Conservation (phyloP, 23 tunicate species). For the Trididemnum nubilum region DNA sequence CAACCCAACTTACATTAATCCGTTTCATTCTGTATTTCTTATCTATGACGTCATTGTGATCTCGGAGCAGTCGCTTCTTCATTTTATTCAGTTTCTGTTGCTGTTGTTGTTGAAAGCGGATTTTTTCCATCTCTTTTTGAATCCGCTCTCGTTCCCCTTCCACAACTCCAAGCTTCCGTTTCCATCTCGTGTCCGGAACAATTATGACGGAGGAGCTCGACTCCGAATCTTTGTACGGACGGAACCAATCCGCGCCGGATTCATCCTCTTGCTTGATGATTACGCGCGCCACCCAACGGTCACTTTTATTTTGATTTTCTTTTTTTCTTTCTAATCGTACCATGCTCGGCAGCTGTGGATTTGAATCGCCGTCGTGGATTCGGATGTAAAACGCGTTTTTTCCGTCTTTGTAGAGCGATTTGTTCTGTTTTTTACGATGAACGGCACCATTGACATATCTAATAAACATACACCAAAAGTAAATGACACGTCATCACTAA, state of each 20-base stretch:
- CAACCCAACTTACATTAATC: not conserved
- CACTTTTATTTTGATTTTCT: conserved; percentile 37
- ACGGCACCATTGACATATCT: conserved; percentile 69
- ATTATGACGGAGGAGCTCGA: conserved; percentile 59
- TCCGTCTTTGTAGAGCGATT: conserved; percentile 21
- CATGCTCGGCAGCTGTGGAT: conserved; percentile 22
- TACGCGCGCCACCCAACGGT: conserved; percentile 95
- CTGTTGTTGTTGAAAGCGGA: conserved; percentile 24
- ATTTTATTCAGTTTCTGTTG: conserved; percentile 7
- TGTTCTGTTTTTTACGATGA: conserved; percentile 14
- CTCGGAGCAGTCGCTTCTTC: not conserved
- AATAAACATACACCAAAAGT: not conserved
- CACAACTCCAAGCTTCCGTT: conserved; percentile 50
- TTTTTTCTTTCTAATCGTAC: conserved; percentile 59
- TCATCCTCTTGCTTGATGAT: conserved; percentile 63
- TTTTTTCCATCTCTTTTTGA: conserved; percentile 41
- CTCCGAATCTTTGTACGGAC: conserved; percentile 25
- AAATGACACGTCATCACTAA: no score
- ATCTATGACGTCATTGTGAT: not conserved
- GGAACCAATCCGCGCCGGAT: conserved; percentile 1
- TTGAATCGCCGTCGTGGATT: conserved; percentile 5
- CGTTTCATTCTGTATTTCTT: not conserved
- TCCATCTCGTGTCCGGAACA: conserved; percentile 50
- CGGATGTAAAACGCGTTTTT: conserved; percentile 39
- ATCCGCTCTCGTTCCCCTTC: conserved; percentile 53